A percentile compares a stretch with the other conserved stretches of the same genome.
phyloP scores from a whole-genome alignment of 2,113 vertebrate genomes.

The Campylorhamphus procurvoides region DNA sequence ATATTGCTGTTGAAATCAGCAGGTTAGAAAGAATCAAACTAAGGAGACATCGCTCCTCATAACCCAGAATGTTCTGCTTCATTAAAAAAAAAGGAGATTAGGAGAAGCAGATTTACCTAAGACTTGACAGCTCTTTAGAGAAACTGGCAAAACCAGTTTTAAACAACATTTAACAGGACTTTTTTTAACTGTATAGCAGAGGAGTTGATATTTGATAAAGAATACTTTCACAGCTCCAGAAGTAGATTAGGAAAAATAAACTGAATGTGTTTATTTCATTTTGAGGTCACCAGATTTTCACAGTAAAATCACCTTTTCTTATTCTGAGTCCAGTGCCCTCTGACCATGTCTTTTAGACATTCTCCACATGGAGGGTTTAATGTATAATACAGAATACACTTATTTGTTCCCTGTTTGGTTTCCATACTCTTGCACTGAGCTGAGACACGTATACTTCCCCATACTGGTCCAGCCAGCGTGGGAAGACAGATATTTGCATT shows the following conservation, averaged over 20 bases:
- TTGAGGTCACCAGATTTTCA: neutral
- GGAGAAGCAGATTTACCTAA: neutral
- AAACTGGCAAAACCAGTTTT: neutral
- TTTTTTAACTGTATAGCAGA: neutral
- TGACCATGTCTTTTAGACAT: neutral
- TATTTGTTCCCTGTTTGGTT: neutral
- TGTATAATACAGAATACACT: neutral
- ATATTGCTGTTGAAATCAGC: neutral
- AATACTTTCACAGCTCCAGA: neutral
- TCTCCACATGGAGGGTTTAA: neutral
- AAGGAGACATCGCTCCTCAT: neutral
- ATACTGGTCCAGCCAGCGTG: neutral
- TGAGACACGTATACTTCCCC: neutral
- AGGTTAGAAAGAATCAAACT: neutral
- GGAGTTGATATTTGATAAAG: neutral
- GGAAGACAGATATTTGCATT: neutral
- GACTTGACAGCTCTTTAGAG: neutral
- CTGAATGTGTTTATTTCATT: slow-evolving; percentile 18
- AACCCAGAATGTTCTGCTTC: neutral
- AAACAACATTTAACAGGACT: neutral
- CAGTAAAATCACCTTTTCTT: neutral
- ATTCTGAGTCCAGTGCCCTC: neutral
- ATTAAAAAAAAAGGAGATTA: neutral
- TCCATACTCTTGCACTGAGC: neutral
- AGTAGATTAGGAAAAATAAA: slow-evolving; percentile 4